phyloP scores from a whole-genome alignment of 2,113 vertebrate species.

The Clupea harengus region DNA sequence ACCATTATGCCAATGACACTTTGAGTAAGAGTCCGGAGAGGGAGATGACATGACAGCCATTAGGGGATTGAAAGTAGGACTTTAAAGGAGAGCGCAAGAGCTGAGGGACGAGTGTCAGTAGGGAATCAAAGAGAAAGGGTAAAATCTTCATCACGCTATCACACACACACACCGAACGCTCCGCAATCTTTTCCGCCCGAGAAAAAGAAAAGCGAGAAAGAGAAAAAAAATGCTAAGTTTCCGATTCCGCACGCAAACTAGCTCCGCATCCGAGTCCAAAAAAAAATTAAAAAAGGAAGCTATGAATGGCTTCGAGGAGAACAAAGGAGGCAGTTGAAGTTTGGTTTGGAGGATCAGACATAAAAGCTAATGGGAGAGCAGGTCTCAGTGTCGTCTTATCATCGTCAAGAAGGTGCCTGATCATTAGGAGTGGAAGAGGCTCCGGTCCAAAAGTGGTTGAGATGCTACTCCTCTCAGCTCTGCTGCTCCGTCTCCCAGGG shows the following conservation, averaged over 20 bases:
- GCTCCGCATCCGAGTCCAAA: conserved; percentile 58
- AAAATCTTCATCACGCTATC: conserved; percentile 80
- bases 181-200: background rate
- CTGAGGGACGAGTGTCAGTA: conserved; percentile 81
- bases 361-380: conserved; percentile 65
- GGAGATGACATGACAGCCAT: conserved; percentile 81
- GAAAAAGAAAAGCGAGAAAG: conserved; percentile 39
- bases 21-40: conserved; percentile 81
- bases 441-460: conserved; percentile 48
- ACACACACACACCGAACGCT: conserved; percentile 34
- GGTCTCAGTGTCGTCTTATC: conserved; percentile 40
- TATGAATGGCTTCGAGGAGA: conserved; percentile 41
- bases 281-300: conserved; percentile 64
- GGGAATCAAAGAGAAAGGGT: conserved; percentile 78
- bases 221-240: conserved; percentile 56
- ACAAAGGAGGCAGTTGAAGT: conserved; percentile 68
- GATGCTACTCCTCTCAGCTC: conserved; percentile 13
- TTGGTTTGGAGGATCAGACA: conserved; percentile 64
- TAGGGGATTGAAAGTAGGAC: conserved; percentile 80
- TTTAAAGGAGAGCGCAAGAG: conserved; percentile 70
- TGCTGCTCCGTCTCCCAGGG: background rate
- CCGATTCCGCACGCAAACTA: conserved; percentile 56
- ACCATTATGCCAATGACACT: conserved; percentile 85
- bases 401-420: conserved; percentile 68
- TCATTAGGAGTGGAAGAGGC: conserved; percentile 70